Base-by-base conservation (phyloP, 2,113 vertebrate genomes). In the Lanius ludovicianus region DNA sequence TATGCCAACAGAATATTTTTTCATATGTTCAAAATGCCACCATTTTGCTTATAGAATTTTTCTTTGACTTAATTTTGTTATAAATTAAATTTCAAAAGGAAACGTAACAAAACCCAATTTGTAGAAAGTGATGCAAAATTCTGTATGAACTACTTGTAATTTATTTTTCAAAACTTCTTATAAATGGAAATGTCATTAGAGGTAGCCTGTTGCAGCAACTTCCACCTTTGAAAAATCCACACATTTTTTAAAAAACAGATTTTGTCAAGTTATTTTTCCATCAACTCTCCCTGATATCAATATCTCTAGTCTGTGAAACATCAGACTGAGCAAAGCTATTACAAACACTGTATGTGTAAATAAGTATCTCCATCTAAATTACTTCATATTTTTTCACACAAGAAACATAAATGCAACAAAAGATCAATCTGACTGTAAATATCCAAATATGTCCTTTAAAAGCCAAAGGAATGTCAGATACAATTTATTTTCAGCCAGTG, bases 401-500 rank as follows among this genome's bases (percentile, higher is more conserved):
- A 96, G 96, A 97, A 98, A 96, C 92, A 96, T 92, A 98, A 97
- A 96, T 91, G 95, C 94, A 97, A 97, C 85, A 95, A 98, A 96
- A 97, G 96, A 97, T 97, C 96, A 97, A 95, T 97, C 91, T 95
- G 96, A 94, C 96, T 97, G 97, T 97, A 97, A 98, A 98, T 97
- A 98, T 96, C 97, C 95, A 97, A 98, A 97, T 96, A 96, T 97
- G 97, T 98, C 97, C 97, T 98, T 97, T 98, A 98, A 97, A 98
- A 98, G 97, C 97, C 98, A 97, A 95, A 98, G 96, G 97, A 97
- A 97, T 97, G 98, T 98, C 98, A 98, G 97, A 98, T 95, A 97
- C 98, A 98, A 98, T 98, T 98, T 98, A 98, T 98, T 98, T 98
- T 98, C 98, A 96, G 98, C 96, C 96, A 96, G 97, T 98, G 97